Conservation (phyloP, 1,140 invertebrate species). For the Cecropterus lyciades region DNA sequence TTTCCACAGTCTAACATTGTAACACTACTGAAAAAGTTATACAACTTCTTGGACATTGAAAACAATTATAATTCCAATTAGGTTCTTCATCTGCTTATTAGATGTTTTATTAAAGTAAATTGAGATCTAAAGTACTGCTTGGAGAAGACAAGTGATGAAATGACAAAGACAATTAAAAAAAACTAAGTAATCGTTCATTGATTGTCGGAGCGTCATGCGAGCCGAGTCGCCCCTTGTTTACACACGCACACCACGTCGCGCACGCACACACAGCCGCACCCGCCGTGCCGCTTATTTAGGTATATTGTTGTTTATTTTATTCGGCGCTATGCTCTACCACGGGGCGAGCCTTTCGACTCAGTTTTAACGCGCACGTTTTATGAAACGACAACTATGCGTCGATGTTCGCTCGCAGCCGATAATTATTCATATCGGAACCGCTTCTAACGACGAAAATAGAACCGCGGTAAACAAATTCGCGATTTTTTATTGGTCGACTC, state of each 20-base stretch:
- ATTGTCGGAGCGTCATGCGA: conserved; percentile 46
- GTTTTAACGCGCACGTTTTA: conserved; percentile 84
- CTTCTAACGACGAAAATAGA: conserved; percentile 74
- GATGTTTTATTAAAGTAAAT: conserved; percentile 7
- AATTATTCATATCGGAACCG: conserved; percentile 80
- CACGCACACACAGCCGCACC: conserved; percentile 77
- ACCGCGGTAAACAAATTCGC: conserved; percentile 72
- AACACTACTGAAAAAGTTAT: neutral
- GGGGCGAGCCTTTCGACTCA: conserved; percentile 83
- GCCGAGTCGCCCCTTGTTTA: conserved; percentile 80
- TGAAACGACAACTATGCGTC: conserved; percentile 83
- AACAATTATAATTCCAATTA: neutral
- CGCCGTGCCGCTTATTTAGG: conserved; percentile 83
- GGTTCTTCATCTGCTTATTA: neutral
- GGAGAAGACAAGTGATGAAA: conserved; percentile 29
- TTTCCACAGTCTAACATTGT: neutral
- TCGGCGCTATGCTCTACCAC: conserved; percentile 83
- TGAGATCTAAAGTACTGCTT: conserved; percentile 2
- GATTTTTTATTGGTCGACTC: conserved; percentile 61
- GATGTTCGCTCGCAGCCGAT: conserved; percentile 75
- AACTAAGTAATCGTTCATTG: conserved; percentile 39
- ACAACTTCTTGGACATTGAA: neutral
- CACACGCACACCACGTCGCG: conserved; percentile 75
- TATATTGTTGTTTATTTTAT: conserved; percentile 86
- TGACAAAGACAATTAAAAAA: conserved; percentile 42